Conservation (phyloP, 2,797 vertebrate species). For the Pyrocephalus nanus region DNA sequence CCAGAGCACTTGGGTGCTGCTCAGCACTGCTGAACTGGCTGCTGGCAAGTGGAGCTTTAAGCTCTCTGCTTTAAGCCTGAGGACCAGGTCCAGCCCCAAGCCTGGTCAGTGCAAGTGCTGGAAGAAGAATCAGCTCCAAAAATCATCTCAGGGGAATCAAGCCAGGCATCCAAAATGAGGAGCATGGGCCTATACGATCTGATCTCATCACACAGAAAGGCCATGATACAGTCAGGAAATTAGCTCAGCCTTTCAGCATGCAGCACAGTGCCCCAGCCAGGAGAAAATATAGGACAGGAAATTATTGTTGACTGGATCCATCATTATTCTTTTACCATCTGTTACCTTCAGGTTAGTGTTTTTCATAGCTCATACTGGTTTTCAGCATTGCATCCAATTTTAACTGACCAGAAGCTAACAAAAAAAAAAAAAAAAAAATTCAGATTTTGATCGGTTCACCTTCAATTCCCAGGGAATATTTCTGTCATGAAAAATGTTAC, state of each 20-base stretch:
- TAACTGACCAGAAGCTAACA: background rate
- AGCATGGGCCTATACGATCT: background rate
- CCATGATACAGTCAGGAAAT: background rate
- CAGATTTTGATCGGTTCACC: conserved; percentile 31
- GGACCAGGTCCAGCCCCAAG: background rate
- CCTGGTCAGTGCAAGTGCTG: background rate
- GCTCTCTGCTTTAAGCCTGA: background rate
- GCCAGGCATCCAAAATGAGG: background rate
- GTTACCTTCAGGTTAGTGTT: conserved; percentile 49
- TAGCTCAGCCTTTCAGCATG: conserved; percentile 38
- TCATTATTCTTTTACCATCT: conserved; percentile 64
- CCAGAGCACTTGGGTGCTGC: background rate
- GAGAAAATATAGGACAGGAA: conserved; percentile 54
- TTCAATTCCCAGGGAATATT: conserved; percentile 47
- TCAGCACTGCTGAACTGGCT: background rate
- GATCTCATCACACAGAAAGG: background rate
- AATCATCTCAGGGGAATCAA: background rate
- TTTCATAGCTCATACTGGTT: conserved; percentile 1
- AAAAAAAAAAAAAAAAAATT: background rate
- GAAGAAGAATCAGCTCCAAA: background rate
- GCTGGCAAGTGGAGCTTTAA: background rate
- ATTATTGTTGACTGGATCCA: conserved; percentile 55
- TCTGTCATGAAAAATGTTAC: conserved; percentile 32
- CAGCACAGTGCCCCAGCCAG: background rate
- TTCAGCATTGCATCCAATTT: conserved; percentile 22